phyloP scores from a whole-genome alignment of 2,888 invertebrate genomes.

The Spatulosminthurus flaviceps region DNA sequence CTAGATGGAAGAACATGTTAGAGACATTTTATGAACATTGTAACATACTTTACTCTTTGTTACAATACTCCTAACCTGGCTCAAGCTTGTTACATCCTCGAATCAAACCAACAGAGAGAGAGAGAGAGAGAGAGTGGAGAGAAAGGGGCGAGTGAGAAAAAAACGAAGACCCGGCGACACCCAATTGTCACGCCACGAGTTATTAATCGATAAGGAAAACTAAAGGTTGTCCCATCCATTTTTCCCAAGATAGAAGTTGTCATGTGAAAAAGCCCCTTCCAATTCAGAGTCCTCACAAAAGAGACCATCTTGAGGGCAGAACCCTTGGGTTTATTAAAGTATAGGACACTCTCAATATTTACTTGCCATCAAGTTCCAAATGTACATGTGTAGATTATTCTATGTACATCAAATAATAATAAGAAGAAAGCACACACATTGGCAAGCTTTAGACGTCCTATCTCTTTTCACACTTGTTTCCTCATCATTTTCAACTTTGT shows the following conservation, averaged over 20 bases:
- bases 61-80: not conserved
- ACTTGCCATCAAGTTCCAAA: too few relatives aligned
- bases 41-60: not conserved
- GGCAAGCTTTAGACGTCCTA: not conserved
- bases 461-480: slow-evolving; percentile 28
- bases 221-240: slow-evolving; percentile 36
- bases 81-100: not conserved
- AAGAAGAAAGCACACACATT: too few relatives aligned
- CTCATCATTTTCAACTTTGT: slow-evolving; percentile 28
- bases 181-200: slow-evolving; percentile 33
- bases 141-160: not conserved
- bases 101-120: not conserved
- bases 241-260: slow-evolving; percentile 7
- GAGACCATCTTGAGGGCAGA: too few relatives aligned
- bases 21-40: slow-evolving; percentile 31
- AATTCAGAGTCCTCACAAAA: too few relatives aligned
- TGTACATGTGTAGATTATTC: too few relatives aligned
- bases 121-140: not conserved
- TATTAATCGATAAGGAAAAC: slow-evolving; percentile 42
- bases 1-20: slow-evolving; percentile 7
- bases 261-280: too few relatives aligned
- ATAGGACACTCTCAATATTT: too few relatives aligned
- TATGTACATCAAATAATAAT: too few relatives aligned
- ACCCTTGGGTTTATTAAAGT: too few relatives aligned
- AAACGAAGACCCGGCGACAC: slow-evolving; percentile 3